Evolutionary conservation across 1,140 invertebrate genomes (phyloP).

Genomic region (Leptinotarsa defecta): DNA sequence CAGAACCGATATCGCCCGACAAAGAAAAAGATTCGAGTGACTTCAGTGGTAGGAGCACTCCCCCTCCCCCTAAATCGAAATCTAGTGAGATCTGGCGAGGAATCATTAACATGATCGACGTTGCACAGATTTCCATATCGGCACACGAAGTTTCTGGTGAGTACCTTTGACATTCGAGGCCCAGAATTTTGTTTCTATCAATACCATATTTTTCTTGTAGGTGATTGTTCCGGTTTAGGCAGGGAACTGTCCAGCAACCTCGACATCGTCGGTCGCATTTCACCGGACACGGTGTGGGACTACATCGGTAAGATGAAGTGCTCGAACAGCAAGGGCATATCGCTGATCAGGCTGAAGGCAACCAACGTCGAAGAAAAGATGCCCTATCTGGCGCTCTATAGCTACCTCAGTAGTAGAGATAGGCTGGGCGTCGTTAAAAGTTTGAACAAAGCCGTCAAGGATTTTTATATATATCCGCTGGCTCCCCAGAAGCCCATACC

Average conservation of each 20-base stretch:
- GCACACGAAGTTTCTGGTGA: constrained; percentile 72
- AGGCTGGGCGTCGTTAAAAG: constrained; percentile 67
- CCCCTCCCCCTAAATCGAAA: constrained; percentile 31
- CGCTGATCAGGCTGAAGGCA: constrained; percentile 80
- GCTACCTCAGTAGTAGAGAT: constrained; percentile 83
- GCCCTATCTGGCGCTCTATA: constrained; percentile 86
- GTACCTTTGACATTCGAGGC: background rate
- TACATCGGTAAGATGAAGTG: constrained; percentile 91
- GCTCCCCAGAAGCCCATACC: constrained; percentile 78
- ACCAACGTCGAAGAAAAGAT: constrained; percentile 82
- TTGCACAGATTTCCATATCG: constrained; percentile 84
- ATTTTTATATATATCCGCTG: constrained; percentile 92
- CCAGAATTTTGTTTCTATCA: background rate
- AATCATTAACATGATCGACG: constrained; percentile 87
- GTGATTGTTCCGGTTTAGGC: constrained; percentile 69
- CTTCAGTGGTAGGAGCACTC: constrained; percentile 16
- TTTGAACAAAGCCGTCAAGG: constrained; percentile 80
- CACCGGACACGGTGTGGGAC: constrained; percentile 89
- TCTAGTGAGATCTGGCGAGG: constrained; percentile 73
- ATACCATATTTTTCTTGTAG: constrained; percentile 55
- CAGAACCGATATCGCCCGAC: constrained; percentile 16
- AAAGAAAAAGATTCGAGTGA: constrained; percentile 18
- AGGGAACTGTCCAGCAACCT: constrained; percentile 78
- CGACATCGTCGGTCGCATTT: constrained; percentile 89
- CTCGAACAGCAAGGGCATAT: constrained; percentile 84